Percentiles rank a stretch among this genome's conserved stretches.
Conservation (phyloP, 2,888 invertebrate species). For the Phorcus lineatus region DNA sequence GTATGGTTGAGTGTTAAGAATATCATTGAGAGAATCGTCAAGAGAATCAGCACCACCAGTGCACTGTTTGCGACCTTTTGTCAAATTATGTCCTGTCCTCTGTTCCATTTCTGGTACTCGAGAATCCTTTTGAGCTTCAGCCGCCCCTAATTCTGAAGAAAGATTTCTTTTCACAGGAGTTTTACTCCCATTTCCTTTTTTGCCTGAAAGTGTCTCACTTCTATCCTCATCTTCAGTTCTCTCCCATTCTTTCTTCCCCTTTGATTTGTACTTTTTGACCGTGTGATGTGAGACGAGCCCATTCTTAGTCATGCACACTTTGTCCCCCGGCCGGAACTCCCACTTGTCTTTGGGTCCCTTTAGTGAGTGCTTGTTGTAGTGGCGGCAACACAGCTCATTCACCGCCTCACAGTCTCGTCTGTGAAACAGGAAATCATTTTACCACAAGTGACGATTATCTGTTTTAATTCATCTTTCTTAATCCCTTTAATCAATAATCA, state of each 20-base stretch:
- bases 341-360: not conserved
- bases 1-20: not conserved
- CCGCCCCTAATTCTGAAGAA: not conserved
- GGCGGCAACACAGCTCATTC: slow-evolving; percentile 66
- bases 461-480: no score
- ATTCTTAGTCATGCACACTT: slow-evolving; percentile 68
- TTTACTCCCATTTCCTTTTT: not conserved
- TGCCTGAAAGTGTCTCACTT: not conserved
- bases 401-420: slow-evolving; percentile 63
- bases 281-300: slow-evolving; percentile 44
- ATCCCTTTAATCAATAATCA: no score
- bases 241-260: not conserved
- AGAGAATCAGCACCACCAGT: no score
- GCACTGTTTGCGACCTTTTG: not conserved
- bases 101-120: not conserved
- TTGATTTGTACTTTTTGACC: slow-evolving; percentile 35
- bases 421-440: slow-evolving; percentile 24
- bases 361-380: slow-evolving; percentile 59
- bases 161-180: not conserved
- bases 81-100: not conserved
- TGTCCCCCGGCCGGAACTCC: slow-evolving; percentile 61
- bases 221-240: not conserved
- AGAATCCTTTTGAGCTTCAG: not conserved
- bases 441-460: no score
- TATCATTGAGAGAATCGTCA: no score